These are phyloP conservation scores for Etheostoma spectabile DNA, from an alignment of 2,113 vertebrate species.

Conservation along the genomic window DNA sequence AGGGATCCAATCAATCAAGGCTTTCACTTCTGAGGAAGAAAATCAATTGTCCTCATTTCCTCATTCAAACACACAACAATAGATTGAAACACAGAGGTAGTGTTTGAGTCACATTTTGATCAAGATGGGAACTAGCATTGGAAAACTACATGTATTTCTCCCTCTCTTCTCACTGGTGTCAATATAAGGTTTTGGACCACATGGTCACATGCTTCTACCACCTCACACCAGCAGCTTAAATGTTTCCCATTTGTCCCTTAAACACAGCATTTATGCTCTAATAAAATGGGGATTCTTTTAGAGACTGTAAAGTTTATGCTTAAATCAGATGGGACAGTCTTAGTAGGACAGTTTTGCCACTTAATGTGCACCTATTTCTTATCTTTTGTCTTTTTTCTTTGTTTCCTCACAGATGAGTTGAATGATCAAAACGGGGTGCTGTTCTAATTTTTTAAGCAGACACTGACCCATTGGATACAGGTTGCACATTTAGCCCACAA, in stretches of 20 bases:
- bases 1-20: slow-evolving; percentile 59
- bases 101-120: slow-evolving; percentile 6
- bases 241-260: slow-evolving; percentile 41
- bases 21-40: slow-evolving; percentile 28
- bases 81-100: background rate
- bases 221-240: slow-evolving; percentile 26
- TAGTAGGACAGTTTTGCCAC: slow-evolving; percentile 6
- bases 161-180: background rate
- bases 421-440: slow-evolving; percentile 7
- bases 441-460: background rate
- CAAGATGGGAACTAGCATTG: background rate
- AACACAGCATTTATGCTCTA: slow-evolving; percentile 28
- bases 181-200: background rate
- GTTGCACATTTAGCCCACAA: background rate
- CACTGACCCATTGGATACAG: background rate
- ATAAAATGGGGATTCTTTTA: slow-evolving; percentile 29
- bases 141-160: background rate
- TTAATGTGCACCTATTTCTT: slow-evolving; percentile 19
- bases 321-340: slow-evolving; percentile 32
- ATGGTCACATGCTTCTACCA: background rate
- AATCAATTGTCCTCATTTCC: background rate
- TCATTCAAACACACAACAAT: slow-evolving; percentile 20
- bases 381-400: background rate
- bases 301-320: slow-evolving; percentile 13
- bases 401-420: slow-evolving; percentile 17